Evolutionary conservation across 2,113 vertebrate species (phyloP), one percentile per base, ranked within the genome.

Genomic region (Actinemys pallida): DNA sequence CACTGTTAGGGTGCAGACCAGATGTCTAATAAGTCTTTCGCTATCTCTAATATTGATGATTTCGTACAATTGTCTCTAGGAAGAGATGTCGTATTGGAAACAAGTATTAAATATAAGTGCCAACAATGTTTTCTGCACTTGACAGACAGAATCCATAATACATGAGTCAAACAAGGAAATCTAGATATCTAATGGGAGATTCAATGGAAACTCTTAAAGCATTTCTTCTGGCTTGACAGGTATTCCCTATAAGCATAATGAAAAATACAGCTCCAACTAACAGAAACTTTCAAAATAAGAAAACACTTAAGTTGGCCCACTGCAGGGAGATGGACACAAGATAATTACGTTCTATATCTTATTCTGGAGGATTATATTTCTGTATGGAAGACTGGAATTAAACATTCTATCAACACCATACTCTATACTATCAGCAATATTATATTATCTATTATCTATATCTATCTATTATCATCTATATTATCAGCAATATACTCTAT

Each of bases 11-110:
- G 76, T 83, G 53, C 94, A 95, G 20, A 69, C 13, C 91, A 88
- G 95, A 85, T 88, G 81, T 20, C 4, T n/a, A 81, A 62, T 83
- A 96, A 96, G 83, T 90, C 10, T 10, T 81, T 54, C 93, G 31
- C 12, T 7, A 75, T 6, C 3, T 75, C 62, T 47, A 78, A 78
- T 47, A 27, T 47, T 13, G 22, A 93, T 75, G 85, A 90, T 87
- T 85, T 85, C 27, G 3, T 6, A 45, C 39, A 72, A 20, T 72
- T 35, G 31, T 65, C 8, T 39, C 35, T 22, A 39, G n/a, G n/a
- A 72, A n/a, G n/a, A 39, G 65, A 39, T 72, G 42, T 16, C 13
- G 0, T 4, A 29, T 16, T 83, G 42, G 81, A 57, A 6, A 89
- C 82, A 95, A 49, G 0, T 65, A 90, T 81, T 90, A 90, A 4